Conservation (phyloP, 2,113 vertebrate genomes). For the Cavia aperea region DNA sequence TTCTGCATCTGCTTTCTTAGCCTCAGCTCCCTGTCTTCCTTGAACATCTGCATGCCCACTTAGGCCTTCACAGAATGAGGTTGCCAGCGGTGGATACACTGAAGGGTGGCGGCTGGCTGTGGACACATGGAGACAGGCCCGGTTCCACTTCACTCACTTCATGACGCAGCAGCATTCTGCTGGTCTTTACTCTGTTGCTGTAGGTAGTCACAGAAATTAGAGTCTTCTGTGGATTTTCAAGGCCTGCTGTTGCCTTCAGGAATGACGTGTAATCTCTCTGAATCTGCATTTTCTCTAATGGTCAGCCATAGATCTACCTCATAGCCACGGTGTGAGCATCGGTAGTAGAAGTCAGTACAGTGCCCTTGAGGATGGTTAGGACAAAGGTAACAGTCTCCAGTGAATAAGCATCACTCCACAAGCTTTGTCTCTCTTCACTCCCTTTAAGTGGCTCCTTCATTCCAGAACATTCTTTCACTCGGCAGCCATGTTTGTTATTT, state of each 20-base stretch:
- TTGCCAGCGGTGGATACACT: not conserved
- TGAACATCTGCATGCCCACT: not conserved
- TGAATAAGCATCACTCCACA: not conserved
- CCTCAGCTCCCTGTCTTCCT: not conserved
- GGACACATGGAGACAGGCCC: not conserved
- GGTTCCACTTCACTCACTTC: not conserved
- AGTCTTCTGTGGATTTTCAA: not conserved
- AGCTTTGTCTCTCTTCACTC: not conserved
- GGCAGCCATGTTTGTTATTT: not conserved
- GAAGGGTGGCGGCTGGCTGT: slow-evolving; percentile 14
- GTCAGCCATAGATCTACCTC: slow-evolving; percentile 1
- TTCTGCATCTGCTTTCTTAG: not conserved
- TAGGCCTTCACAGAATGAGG: not conserved
- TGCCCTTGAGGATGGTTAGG: slow-evolving; percentile 36
- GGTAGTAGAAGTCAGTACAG: not conserved
- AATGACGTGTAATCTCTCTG: not conserved
- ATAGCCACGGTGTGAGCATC: not conserved
- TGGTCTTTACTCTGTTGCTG: not conserved
- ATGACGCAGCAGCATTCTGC: not conserved
- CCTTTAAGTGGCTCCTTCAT: not conserved
- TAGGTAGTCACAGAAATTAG: not conserved
- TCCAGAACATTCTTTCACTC: not conserved
- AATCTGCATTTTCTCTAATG: not conserved
- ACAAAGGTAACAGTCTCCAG: slow-evolving; percentile 50
- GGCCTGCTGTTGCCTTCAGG: not conserved